Conservation (phyloP, 92 coral and sea anemone genomes). For the Umimayanthus kanabou region DNA sequence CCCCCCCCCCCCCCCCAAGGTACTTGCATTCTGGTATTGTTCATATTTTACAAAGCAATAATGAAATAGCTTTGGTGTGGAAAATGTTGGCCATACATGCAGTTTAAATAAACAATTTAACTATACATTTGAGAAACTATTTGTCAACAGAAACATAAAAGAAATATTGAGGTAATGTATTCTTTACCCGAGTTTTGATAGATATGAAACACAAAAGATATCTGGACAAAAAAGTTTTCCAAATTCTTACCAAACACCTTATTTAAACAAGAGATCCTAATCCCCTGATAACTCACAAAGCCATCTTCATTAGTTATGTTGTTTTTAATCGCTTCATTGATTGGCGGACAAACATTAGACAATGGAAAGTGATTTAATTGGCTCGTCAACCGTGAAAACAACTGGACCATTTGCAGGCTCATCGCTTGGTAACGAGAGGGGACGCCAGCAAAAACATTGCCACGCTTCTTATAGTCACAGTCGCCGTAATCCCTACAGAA, state of each 20-base stretch:
- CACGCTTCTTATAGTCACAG: slow-evolving; percentile 27
- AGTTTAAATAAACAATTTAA: no score
- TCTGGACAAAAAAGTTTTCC: neutral
- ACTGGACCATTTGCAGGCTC: neutral
- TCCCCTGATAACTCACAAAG: neutral
- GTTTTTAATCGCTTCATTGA: slow-evolving; percentile 23
- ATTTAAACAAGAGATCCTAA: neutral
- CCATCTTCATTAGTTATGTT: neutral
- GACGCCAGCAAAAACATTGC: slow-evolving; percentile 51
- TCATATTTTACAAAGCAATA: no score
- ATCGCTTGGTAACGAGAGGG: slow-evolving; percentile 59
- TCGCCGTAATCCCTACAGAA: slow-evolving; percentile 4
- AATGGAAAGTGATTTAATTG: slow-evolving; percentile 53
- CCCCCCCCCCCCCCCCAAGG: neutral
- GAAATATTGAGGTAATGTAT: no score
- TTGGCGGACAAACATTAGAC: slow-evolving; percentile 47
- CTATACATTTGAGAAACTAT: no score
- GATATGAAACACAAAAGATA: no score
- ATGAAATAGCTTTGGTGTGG: no score
- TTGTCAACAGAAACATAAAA: no score
- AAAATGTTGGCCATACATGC: no score
- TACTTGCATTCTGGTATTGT: neutral
- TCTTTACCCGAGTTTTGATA: no score
- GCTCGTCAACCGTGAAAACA: slow-evolving; percentile 28
- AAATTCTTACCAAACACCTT: neutral